Base-by-base conservation (phyloP, 2,888 invertebrate genomes). In the Aplocera efformata region DNA sequence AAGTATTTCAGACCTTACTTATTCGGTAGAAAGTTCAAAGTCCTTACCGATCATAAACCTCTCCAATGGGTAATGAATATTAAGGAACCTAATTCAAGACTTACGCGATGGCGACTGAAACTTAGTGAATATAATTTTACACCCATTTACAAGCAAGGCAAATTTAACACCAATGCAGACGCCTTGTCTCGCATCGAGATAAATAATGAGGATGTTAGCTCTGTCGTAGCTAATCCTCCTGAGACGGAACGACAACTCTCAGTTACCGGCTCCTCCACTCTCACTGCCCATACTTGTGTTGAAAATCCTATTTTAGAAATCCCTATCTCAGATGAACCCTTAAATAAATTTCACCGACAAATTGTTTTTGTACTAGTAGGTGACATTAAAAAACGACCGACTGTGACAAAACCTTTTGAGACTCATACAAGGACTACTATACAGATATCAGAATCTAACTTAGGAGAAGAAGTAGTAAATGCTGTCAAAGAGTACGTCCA, bases 11-110 rank as follows among this genome's bases (percentile, higher is more conserved):
- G 63, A 28, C 66, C 66, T 7, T 67, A 66, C 30, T 27, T 72
- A 3, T 68, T 60, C 27, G 69, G 68, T 4, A 44, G 53, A 8
- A 58, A 64, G 41, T 78, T 78, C 31, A 56, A 37, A 10, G 62
- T 79, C 2, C 28, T 64, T 5, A 74, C 69, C 0, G 77, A 77
- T 38, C 76, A 78, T 45, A 59, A 56, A 37, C 67, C 72, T 1
- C 24, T 42, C 1, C 31, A 46, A 32, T 35, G 49, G 52, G 8
- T 47, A 41, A 53, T 31, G 52, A 37, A 37, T 17, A 7, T 48
- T 8, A 52, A 53, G 17, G 50, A 58, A 7, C 52, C 54, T 0
- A 49, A 50, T 28, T 48, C 54, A 5, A 42, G 50, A 8, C 31
- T 61, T 0, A 60, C 55, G 1, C 25, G 59, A 6, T 58, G 58